Conservation (phyloP, 1,140 invertebrate genomes). For the Globodera rostochiensis region DNA sequence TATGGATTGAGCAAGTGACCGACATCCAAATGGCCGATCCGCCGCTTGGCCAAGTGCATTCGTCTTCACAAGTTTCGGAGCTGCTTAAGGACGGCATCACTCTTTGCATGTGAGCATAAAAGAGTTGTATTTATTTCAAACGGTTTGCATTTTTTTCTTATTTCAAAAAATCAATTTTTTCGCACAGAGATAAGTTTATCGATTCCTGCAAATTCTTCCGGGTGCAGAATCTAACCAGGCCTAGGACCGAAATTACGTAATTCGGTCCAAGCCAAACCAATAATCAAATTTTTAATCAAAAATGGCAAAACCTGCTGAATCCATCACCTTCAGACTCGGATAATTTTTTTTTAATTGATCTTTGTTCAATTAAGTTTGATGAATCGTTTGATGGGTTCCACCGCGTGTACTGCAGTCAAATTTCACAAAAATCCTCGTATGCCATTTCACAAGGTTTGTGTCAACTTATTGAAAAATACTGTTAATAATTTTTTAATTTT, state of each 20-base stretch:
- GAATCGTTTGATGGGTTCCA: slow-evolving; percentile 39
- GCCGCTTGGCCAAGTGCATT: slow-evolving; percentile 62
- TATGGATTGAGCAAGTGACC: slow-evolving; percentile 69
- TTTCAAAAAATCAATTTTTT: no score
- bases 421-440: slow-evolving; percentile 59
- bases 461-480: background rate
- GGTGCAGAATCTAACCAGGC: no score
- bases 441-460: slow-evolving; percentile 61
- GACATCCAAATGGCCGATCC: slow-evolving; percentile 65
- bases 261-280: no score
- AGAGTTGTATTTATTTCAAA: background rate
- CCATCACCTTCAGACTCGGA: background rate
- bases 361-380: slow-evolving; percentile 43
- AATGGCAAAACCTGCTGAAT: no score
- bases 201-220: no score
- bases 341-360: slow-evolving; percentile 29
- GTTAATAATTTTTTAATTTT: slow-evolving; percentile 31
- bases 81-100: slow-evolving; percentile 69
- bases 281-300: no score
- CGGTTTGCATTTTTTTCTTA: no score
- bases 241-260: no score
- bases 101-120: slow-evolving; percentile 69
- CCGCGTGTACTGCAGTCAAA: slow-evolving; percentile 34
- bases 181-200: no score
- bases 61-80: slow-evolving; percentile 69